Evolutionary conservation across 2,797 vertebrate species (phyloP).

Genomic region (Anguilla obscura): DNA sequence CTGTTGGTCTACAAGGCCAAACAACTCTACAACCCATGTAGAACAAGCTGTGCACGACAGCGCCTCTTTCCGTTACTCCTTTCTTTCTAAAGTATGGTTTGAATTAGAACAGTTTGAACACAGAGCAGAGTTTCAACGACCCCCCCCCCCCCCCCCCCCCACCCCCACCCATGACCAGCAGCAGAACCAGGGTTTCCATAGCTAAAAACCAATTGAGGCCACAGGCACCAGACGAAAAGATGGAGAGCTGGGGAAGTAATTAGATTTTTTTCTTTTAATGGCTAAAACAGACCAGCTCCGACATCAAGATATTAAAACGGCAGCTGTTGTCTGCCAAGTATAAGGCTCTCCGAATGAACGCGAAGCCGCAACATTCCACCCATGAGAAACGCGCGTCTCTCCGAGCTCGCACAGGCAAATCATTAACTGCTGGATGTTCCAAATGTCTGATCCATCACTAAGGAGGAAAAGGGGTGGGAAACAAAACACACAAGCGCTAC

Average conservation of each 20-base stretch:
- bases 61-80: background rate
- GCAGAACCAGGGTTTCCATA: background rate
- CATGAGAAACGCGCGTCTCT: background rate
- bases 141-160: background rate
- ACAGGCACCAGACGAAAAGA: conserved; percentile 7
- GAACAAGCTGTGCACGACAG: background rate
- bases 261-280: background rate
- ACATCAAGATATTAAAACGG: background rate
- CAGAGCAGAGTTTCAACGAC: background rate
- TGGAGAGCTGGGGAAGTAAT: background rate
- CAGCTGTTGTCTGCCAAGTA: background rate
- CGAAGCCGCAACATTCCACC: background rate
- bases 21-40: background rate
- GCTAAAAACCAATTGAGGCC: background rate
- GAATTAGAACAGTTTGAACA: background rate
- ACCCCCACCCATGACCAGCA: background rate
- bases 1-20: background rate
- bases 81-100: background rate
- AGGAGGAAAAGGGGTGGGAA: background rate
- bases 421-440: background rate
- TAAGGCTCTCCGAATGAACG: background rate
- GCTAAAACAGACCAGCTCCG: background rate
- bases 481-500: background rate
- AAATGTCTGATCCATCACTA: background rate
- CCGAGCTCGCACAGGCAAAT: background rate